phyloP scores from a whole-genome alignment of 2,888 invertebrate genomes.

The Clostera curtula region DNA sequence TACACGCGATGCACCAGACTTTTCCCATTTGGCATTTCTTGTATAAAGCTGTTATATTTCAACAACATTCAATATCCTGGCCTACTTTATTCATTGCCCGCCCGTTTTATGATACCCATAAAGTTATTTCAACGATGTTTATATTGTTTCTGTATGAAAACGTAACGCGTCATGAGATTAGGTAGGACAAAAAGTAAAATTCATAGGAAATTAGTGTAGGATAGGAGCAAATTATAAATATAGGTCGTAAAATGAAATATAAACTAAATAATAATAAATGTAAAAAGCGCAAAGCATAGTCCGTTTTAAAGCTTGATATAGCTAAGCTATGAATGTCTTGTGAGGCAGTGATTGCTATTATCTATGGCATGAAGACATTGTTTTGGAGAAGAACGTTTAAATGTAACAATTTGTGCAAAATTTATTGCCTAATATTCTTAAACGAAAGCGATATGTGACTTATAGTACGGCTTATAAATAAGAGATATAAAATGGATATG shows the following conservation, averaged over 20 bases:
- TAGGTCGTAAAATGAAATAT: slow-evolving; percentile 33
- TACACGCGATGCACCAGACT: too few species aligned
- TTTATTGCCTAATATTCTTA: slow-evolving; percentile 11
- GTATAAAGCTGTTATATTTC: neutral
- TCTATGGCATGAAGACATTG: slow-evolving; percentile 44
- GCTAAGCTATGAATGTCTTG: slow-evolving; percentile 73
- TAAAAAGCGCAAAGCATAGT: slow-evolving; percentile 68
- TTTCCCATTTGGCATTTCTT: too few species aligned
- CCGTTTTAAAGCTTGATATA: slow-evolving; percentile 59
- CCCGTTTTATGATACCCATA: slow-evolving; percentile 22
- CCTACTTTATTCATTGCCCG: slow-evolving; percentile 12
- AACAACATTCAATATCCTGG: slow-evolving; percentile 7
- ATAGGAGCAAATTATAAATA: slow-evolving; percentile 45
- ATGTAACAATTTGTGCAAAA: slow-evolving; percentile 27
- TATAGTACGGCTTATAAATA: slow-evolving; percentile 7
- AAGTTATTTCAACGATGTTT: slow-evolving; percentile 28
- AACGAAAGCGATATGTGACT: slow-evolving; percentile 13
- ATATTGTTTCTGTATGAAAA: slow-evolving; percentile 19
- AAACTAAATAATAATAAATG: slow-evolving; percentile 49
- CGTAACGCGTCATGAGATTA: slow-evolving; percentile 37
- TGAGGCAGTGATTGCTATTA: slow-evolving; percentile 72
- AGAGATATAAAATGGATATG: slow-evolving; percentile 20
- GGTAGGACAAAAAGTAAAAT: slow-evolving; percentile 33
- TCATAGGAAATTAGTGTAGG: slow-evolving; percentile 43
- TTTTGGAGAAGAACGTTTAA: slow-evolving; percentile 19